Evolutionary conservation across 2,888 invertebrate species (phyloP).

Genomic region (Drosophila rubida): DNA sequence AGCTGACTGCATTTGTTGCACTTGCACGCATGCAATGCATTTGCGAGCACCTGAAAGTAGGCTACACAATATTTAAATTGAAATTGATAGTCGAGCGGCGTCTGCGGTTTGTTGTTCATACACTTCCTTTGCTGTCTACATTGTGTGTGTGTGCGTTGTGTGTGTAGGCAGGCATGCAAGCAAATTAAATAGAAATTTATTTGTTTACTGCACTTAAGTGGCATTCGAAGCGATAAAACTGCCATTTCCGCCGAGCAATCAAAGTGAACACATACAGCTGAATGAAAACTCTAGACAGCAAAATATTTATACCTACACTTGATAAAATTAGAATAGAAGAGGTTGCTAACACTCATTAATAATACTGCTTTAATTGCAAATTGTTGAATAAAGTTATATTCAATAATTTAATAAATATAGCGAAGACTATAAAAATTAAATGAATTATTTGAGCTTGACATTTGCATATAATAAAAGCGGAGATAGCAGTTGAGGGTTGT

Average conservation of each 20-base stretch:
- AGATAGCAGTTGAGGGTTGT: background rate
- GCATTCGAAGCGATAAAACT: slow-evolving; percentile 27
- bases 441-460: background rate
- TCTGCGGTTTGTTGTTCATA: slow-evolving; percentile 50
- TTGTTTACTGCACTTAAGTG: slow-evolving; percentile 43
- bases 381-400: too few species aligned
- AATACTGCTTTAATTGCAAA: too few species aligned
- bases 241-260: slow-evolving; percentile 6
- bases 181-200: slow-evolving; percentile 65
- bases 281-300: background rate
- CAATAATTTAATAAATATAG: background rate
- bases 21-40: slow-evolving; percentile 41
- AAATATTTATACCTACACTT: too few species aligned
- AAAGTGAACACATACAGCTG: background rate
- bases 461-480: background rate
- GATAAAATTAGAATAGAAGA: background rate
- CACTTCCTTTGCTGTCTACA: slow-evolving; percentile 32
- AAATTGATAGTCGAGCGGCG: slow-evolving; percentile 67
- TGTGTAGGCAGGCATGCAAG: slow-evolving; percentile 36
- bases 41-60: slow-evolving; percentile 41
- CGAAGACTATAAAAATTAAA: background rate
- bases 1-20: background rate
- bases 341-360: background rate
- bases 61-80: slow-evolving; percentile 73
- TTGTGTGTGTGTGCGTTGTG: slow-evolving; percentile 22